Evolutionary conservation across 2,888 invertebrate species (phyloP).

Genomic region (Melanotus villosus): DNA sequence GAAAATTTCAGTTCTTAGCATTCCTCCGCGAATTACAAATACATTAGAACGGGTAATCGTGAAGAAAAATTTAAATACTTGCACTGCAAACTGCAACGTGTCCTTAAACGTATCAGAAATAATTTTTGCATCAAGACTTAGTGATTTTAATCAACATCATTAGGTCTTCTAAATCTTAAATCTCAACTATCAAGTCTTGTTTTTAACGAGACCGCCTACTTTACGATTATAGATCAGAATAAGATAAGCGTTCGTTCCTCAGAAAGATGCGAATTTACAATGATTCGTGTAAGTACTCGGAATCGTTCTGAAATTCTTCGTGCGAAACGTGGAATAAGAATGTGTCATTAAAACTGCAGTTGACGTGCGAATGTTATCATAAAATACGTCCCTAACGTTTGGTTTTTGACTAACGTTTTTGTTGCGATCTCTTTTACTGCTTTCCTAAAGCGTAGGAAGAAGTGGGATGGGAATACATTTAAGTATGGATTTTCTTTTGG

Average conservation of each 20-base stretch:
- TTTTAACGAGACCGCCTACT: constrained; percentile 41
- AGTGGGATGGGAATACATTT: background rate
- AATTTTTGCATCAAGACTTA: constrained; percentile 19
- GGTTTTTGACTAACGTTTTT: constrained; percentile 40
- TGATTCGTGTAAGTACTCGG: constrained; percentile 43
- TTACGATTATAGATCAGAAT: constrained; percentile 44
- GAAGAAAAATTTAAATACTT: too few relatives aligned
- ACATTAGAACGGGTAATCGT: too few relatives aligned
- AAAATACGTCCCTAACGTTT: constrained; percentile 50
- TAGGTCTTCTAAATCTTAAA: constrained; percentile 9
- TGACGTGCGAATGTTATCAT: constrained; percentile 63
- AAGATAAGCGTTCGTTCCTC: constrained; percentile 44
- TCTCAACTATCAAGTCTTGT: background rate
- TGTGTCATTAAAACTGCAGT: constrained; percentile 62
- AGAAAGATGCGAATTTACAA: constrained; percentile 48
- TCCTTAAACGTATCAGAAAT: too few relatives aligned
- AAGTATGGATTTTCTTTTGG: background rate
- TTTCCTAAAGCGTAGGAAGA: background rate
- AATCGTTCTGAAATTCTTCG: constrained; percentile 54
- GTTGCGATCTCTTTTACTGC: constrained; percentile 20
- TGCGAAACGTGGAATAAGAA: constrained; percentile 64
- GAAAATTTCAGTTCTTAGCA: too few relatives aligned
- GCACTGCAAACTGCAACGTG: too few relatives aligned
- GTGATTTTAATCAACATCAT: constrained; percentile 18
- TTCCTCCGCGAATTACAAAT: too few relatives aligned